Evolutionary conservation across 2,113 vertebrate genomes (phyloP), one percentile per base, ranked within the genome.

Genomic region (Galemys pyrenaicus): DNA sequence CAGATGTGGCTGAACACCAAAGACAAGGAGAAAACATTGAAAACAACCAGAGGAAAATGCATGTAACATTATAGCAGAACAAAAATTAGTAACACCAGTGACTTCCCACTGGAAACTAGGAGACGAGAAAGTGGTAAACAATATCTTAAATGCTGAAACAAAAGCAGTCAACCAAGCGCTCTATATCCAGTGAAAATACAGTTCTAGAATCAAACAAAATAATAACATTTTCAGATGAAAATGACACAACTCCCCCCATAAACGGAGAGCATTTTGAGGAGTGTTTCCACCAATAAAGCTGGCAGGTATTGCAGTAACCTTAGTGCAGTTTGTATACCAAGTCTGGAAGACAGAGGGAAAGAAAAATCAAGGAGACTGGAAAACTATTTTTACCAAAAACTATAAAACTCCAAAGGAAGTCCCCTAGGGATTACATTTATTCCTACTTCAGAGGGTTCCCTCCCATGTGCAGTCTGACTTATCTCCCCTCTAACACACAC

Each of bases 11-110:
- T 80, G 10, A 92, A 65, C 9, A 35, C 7, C 26, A 84, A 78
- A 92, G 32, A 94, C n/a, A 82, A 73, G 39, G 41, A 87, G 39
- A 83, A 94, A 88, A 87, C 49, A 19, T 35, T 58, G 30, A 78
- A 70, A 83, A 51, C 28, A 58, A 12, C 17, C 46, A 87, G 22
- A 80, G 22, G 15, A 92, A 80, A 73, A 44, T n/a, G 78, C 26
- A 64, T 20, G 56, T 13, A 77, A 32, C 5, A 24, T 54, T n/a
- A 71, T 4, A 37, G 26, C 24, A n/a, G 22, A 88, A 41, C 10
- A 46, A 68, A 44, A 35, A 60, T 80, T 68, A 51, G 37, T 83
- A 83, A 17, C 32, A 46, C 64, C 37, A 15, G 13, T 22, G 35
- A 75, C 16, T 51, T 68, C 41, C 32, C 24, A 51, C 16, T 28